Base-by-base conservation (phyloP, 2,113 vertebrate species). In the Cyprinus carpio region DNA sequence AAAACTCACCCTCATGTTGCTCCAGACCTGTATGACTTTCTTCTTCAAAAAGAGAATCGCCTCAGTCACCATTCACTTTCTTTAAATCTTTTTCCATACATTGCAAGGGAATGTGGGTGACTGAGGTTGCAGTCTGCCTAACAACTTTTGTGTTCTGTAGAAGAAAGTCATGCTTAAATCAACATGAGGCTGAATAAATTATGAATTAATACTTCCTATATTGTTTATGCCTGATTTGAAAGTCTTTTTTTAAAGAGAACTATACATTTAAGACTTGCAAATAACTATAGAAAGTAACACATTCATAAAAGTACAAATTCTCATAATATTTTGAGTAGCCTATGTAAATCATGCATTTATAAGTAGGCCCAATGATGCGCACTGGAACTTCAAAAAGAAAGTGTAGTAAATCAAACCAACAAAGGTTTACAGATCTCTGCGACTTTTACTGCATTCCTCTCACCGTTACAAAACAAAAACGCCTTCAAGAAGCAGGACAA, bases 391-490 rank as follows among this genome's bases (percentile, higher is more conserved):
- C 29, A 77, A 58, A 58, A 77, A 76, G 74, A 76, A 77, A 23
- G 75, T 31, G 18, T 16, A 76, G 46, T 29, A 31, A 76, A 76
- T 18, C 25, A 54, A 4, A 76, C 31, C 46, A 76, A 76, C 74
- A 76, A 76, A 29, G 46, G 43, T 37, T 37, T 34, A 77, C 51
- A 77, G 51, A 34, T 31, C 29, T 23, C 51, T 56, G 27, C 4
- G 3, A 76, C 74, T 31, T 77, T 58, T 58, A 56, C 51, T 56
- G 29, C 75, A 77, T 77, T 56, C 29, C 29, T 77, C 27, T 56
- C 51, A 77, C 51, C 51, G 27, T 77, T 77, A 37, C 31, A 56
- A 56, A 77, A 76, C 74, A 76, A 77, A 77, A 23, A 34, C 49
- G 27, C 16, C 51, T 58, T 31, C 37, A 7, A 62, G 76, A 80